These are phyloP conservation scores for Trissolcus basalis DNA, from an alignment of 1,140 invertebrate genomes.

Conservation along the genomic window DNA sequence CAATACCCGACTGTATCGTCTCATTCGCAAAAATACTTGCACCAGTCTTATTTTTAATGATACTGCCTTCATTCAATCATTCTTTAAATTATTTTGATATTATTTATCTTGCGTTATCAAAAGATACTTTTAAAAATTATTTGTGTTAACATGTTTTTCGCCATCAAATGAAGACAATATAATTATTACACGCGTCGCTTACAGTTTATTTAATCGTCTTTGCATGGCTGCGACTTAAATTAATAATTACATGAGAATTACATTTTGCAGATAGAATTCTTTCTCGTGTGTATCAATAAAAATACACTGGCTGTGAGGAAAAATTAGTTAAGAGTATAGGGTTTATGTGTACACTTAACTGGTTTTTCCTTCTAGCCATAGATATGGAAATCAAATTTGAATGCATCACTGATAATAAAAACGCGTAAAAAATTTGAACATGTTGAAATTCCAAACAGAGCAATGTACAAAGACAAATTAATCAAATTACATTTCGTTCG, in stretches of 20 bases:
- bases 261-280: conserved; percentile 5
- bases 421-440: conserved; percentile 27
- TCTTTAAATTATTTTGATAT: conserved; percentile 10
- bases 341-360: no score
- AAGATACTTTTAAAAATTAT: neutral
- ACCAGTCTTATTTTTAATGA: conserved; percentile 47
- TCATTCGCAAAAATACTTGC: conserved; percentile 39
- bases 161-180: conserved; percentile 40
- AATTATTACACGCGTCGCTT: conserved; percentile 22
- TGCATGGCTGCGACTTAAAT: conserved; percentile 42
- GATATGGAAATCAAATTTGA: conserved; percentile 7
- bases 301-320: no score
- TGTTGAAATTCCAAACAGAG: conserved; percentile 3
- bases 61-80: conserved; percentile 35
- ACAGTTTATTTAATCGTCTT: conserved; percentile 31
- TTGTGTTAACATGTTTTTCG: neutral
- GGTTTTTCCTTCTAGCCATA: no score
- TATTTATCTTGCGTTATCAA: neutral
- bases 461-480: conserved; percentile 11
- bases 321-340: no score
- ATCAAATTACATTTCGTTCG: neutral
- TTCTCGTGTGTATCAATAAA: conserved; percentile 13
- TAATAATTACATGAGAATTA: conserved; percentile 16
- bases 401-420: conserved; percentile 13
- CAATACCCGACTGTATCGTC: conserved; percentile 29